A percentile compares a stretch with the other conserved stretches of the same genome.
These are phyloP conservation scores for Hippocampus guttulatus DNA, from an alignment of 2,113 vertebrate species.

Conservation along the genomic window DNA sequence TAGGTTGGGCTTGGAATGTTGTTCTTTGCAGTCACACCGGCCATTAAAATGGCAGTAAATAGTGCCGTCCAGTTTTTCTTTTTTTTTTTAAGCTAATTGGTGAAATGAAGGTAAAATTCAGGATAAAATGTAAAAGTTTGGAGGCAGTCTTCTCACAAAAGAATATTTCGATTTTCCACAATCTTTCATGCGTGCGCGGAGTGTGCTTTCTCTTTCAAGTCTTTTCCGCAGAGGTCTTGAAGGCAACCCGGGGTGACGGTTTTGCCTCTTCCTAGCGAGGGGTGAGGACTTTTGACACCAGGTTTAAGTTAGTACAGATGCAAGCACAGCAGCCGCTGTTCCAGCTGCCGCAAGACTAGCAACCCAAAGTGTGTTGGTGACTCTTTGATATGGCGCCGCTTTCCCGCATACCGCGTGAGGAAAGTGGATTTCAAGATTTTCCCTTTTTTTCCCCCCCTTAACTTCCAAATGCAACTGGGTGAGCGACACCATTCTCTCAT, in stretches of 20 bases:
- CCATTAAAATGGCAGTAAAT: too few relatives aligned
- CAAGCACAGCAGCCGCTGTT: conserved; percentile 11
- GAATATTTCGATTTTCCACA: conserved; percentile 17
- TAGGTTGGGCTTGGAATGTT: conserved; percentile 50
- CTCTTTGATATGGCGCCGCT: neutral
- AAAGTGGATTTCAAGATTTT: conserved; percentile 20
- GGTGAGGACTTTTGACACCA: neutral
- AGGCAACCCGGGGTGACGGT: neutral
- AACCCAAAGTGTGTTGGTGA: neutral
- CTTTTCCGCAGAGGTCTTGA: conserved; percentile 2
- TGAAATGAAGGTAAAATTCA: conserved; percentile 46
- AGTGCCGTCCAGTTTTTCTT: too few relatives aligned
- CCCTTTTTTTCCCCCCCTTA: conserved; percentile 16
- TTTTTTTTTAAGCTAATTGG: conserved; percentile 37
- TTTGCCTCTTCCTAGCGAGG: neutral
- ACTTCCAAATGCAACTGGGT: conserved; percentile 33
- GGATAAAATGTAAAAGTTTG: conserved; percentile 14
- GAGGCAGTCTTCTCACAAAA: neutral
- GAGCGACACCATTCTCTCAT: conserved; percentile 20
- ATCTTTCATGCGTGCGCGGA: conserved; percentile 2
- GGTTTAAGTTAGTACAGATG: conserved; percentile 16
- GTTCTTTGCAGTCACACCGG: conserved; percentile 20
- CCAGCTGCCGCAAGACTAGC: conserved; percentile 14
- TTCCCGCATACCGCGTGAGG: conserved; percentile 18
- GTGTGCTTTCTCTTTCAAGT: neutral